Evolutionary conservation across 1,140 invertebrate species (phyloP), one percentile per base, ranked within the genome.

Genomic region (Papilio xuthus): DNA sequence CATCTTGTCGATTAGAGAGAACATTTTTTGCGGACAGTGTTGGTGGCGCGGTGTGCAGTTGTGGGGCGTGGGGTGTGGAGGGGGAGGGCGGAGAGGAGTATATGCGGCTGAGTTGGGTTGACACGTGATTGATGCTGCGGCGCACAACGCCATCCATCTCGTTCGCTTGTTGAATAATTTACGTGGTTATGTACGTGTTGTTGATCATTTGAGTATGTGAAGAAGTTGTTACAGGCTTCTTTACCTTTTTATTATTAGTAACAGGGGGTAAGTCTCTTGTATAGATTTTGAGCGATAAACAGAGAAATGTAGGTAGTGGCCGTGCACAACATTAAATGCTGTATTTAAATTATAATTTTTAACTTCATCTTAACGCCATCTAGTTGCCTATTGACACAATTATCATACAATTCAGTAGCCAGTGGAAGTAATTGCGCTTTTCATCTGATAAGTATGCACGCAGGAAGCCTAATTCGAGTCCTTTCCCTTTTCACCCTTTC

Each of bases 141-240:
- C 42, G 10, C 20, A 3, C 42, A 26, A 12, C 41, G 13, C 37
- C 20, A 73, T 73, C 20, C 23, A 73, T 73, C 42, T 73, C 20
- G 42, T 50, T 47, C 41, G 41, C 37, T 47, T 73, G 71, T 73
- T 73, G 71, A 73, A 73, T 73, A 73, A 73, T 73, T 73, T 73
- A 37, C 69, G 26, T 32, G 28, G 28, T 37, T 41, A n/a, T 41
- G 32, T 70, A 70, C 69, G 69, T 70, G 69, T 70, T 70, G 37
- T 70, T 41, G 67, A 20, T 70, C 67, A 20, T 70, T 28, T 41
- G 60, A 28, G 60, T 32, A 26, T 63, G 60, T 63, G 60, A 63
- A 63, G 10, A 28, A 63, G 60, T 63, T 18, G 47, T 32, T 53
- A 47, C 4, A 15, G 1, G 15, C 44, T 47, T 44, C 6, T 32